Evolutionary conservation across 2,888 invertebrate genomes (phyloP).

Genomic region (Macaria notata): DNA sequence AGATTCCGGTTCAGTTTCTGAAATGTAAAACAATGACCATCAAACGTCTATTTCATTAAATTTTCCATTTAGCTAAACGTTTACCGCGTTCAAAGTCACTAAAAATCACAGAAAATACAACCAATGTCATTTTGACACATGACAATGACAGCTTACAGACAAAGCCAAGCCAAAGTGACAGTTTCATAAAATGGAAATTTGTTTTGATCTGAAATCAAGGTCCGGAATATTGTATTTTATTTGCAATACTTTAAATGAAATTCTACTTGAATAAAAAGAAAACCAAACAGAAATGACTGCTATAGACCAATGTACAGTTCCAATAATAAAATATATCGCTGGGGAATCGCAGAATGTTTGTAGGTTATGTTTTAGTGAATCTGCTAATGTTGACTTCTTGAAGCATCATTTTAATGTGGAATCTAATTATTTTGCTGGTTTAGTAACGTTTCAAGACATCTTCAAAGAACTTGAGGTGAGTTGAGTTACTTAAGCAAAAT

Average conservation of each 20-base stretch:
- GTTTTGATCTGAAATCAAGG: no score
- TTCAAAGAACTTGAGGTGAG: conserved; percentile 59
- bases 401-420: conserved; percentile 50
- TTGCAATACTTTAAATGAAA: no score
- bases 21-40: conserved; percentile 41
- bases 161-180: no score
- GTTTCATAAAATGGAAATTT: no score
- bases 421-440: conserved; percentile 47
- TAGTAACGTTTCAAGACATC: conserved; percentile 52
- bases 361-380: conserved; percentile 66
- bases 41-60: no score
- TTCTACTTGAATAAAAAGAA: no score
- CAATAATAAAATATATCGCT: conserved; percentile 53
- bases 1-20: conserved; percentile 80
- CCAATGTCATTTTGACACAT: no score
- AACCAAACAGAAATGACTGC: conserved; percentile 3
- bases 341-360: conserved; percentile 57
- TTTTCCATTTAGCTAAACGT: no score
- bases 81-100: no score
- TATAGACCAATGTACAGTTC: background rate
- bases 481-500: background rate
- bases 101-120: no score
- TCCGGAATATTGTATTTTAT: no score
- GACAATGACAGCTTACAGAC: no score
- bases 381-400: conserved; percentile 45